Percentiles rank a stretch among this genome's conserved stretches.
Evolutionary conservation across 2,888 invertebrate species (phyloP).

Genomic region (Lasioglossum figueresi): DNA sequence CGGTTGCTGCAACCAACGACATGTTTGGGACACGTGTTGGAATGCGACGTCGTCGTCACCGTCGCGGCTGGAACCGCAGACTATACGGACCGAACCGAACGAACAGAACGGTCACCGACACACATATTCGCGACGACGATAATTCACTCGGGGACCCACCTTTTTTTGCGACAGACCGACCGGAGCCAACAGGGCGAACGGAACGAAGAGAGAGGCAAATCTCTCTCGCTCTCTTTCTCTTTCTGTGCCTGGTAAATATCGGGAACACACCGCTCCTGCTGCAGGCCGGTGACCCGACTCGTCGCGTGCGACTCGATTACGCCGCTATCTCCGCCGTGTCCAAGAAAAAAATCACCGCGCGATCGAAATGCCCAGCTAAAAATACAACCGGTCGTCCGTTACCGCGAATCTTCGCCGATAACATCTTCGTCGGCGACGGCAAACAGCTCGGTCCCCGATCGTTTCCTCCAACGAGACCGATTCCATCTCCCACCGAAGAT

Average conservation of each 20-base stretch:
- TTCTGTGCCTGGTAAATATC: slow-evolving; percentile 46
- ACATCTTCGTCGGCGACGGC: not conserved
- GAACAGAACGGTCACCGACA: not conserved
- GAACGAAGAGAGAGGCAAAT: slow-evolving; percentile 1
- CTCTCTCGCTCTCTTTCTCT: slow-evolving; percentile 31
- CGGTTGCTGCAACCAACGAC: slow-evolving; percentile 25
- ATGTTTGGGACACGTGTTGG: slow-evolving; percentile 59
- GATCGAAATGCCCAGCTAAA: slow-evolving; percentile 60
- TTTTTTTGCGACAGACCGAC: slow-evolving; percentile 28
- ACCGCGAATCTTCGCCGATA: slow-evolving; percentile 7
- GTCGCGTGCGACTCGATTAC: slow-evolving; percentile 61
- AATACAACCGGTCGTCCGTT: slow-evolving; percentile 34
- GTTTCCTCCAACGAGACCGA: not conserved
- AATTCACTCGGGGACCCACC: slow-evolving; percentile 51
- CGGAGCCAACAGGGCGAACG: not conserved
- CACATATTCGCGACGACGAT: slow-evolving; percentile 40
- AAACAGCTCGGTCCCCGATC: not conserved
- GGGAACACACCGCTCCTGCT: slow-evolving; percentile 49
- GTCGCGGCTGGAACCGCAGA: not conserved
- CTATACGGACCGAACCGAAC: slow-evolving; percentile 15
- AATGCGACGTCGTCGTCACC: slow-evolving; percentile 25
- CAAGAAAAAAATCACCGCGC: slow-evolving; percentile 58
- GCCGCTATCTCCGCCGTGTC: slow-evolving; percentile 48
- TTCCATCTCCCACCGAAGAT: not conserved
- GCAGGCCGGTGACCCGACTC: slow-evolving; percentile 64